Conservation (phyloP, 1,140 invertebrate genomes). For the Philopotamus ludificatus region DNA sequence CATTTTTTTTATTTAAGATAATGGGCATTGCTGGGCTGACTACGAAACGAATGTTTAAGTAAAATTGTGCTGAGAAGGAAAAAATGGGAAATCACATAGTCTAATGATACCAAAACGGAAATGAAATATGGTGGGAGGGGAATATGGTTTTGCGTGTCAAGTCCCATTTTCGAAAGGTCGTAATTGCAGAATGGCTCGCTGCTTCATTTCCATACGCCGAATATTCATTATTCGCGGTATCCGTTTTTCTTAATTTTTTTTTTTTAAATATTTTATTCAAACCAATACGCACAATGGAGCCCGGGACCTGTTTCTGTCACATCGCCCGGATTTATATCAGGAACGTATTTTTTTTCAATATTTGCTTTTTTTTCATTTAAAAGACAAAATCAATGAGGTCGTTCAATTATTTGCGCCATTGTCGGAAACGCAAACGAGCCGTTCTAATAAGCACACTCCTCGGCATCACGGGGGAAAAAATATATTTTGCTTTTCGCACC, state of each 20-base stretch:
- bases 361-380: conserved; percentile 8
- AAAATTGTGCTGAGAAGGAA: too few relatives aligned
- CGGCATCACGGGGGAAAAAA: conserved; percentile 10
- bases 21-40: too few relatives aligned
- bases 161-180: conserved; percentile 26
- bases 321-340: conserved; percentile 19
- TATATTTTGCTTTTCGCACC: conserved; percentile 4
- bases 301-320: conserved; percentile 25
- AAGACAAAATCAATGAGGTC: conserved; percentile 31
- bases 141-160: conserved; percentile 37
- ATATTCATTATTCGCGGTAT: conserved; percentile 5
- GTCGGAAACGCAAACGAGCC: conserved; percentile 21
- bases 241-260: not conserved
- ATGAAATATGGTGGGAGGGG: conserved; percentile 33
- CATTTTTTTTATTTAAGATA: too few relatives aligned
- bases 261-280: not conserved
- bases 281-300: not conserved
- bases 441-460: conserved; percentile 20
- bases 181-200: conserved; percentile 33
- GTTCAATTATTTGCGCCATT: conserved; percentile 34
- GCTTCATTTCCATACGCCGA: conserved; percentile 22
- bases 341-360: too few relatives aligned
- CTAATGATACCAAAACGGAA: conserved; percentile 34
- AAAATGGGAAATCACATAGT: conserved; percentile 19
- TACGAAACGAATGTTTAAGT: too few relatives aligned